Evolutionary conservation across 2,888 invertebrate species (phyloP).

Genomic region (Candidula unifasciata): DNA sequence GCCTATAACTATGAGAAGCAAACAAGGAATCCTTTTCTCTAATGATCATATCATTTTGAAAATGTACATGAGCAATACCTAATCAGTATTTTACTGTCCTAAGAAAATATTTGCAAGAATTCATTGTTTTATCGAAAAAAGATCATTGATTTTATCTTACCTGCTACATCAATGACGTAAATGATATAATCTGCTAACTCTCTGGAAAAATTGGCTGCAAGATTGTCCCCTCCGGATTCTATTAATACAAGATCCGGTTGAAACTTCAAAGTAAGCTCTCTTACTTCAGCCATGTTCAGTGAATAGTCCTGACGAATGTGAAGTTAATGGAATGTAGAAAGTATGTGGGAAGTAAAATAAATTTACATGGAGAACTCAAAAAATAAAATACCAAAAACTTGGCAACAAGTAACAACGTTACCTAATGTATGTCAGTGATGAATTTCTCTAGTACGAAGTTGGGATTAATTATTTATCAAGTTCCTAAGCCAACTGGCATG

Average conservation of each 20-base stretch:
- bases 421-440: too few relatives aligned
- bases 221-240: conserved; percentile 76
- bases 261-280: conserved; percentile 71
- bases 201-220: conserved; percentile 75
- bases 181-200: conserved; percentile 77
- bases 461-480: too few relatives aligned
- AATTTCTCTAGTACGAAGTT: too few relatives aligned
- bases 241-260: conserved; percentile 73
- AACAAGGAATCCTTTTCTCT: too few relatives aligned
- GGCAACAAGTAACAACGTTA: too few relatives aligned
- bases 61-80: too few relatives aligned
- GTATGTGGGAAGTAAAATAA: not conserved
- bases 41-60: too few relatives aligned
- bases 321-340: not conserved
- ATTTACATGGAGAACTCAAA: too few relatives aligned
- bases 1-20: too few relatives aligned
- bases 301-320: conserved; percentile 71
- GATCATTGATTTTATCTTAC: conserved; percentile 1
- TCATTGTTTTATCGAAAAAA: not conserved
- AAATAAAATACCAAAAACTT: not conserved
- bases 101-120: too few relatives aligned
- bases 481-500: too few relatives aligned
- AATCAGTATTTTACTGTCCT: too few relatives aligned
- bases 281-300: conserved; percentile 74
- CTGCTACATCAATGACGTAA: conserved; percentile 76